Percentiles rank a stretch among this genome's conserved stretches.
Evolutionary conservation across 2,888 invertebrate species (phyloP).

Genomic region (Anarsia innoxiella): DNA sequence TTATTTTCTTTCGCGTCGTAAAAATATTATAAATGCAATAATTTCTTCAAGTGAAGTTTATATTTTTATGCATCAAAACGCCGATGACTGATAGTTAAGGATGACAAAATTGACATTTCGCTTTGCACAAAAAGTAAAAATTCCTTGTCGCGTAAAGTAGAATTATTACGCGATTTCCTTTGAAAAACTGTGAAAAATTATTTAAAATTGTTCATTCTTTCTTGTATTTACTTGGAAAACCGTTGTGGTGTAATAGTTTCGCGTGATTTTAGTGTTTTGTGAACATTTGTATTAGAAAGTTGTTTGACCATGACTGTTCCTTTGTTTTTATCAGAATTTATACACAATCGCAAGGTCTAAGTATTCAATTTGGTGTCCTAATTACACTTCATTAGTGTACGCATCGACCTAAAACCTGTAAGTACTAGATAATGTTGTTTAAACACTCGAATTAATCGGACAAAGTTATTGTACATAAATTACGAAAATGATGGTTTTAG

Average conservation of each 20-base stretch:
- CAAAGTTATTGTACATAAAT: no score
- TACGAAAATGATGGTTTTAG: no score
- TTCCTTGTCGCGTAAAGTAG: conserved; percentile 9
- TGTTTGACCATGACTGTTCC: conserved; percentile 16
- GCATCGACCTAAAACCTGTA: conserved; percentile 3
- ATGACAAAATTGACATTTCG: conserved; percentile 11
- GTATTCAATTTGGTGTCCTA: conserved; percentile 37
- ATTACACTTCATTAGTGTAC: conserved; percentile 47
- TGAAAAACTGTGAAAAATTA: neutral
- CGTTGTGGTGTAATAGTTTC: neutral
- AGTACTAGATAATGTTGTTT: no score
- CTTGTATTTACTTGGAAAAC: neutral
- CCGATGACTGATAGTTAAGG: no score
- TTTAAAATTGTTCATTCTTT: neutral
- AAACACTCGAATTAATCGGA: no score
- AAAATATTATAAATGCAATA: no score
- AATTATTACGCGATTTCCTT: conserved; percentile 9
- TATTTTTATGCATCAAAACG: no score
- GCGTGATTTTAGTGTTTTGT: conserved; percentile 4
- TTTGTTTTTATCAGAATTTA: conserved; percentile 29
- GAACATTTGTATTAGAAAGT: conserved; percentile 9
- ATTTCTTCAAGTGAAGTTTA: no score
- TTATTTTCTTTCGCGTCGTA: no score
- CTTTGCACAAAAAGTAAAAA: conserved; percentile 11
- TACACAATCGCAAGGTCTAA: conserved; percentile 20